Evolutionary conservation across 2,888 invertebrate genomes (phyloP).

Genomic region (Spilosoma lubricipeda): DNA sequence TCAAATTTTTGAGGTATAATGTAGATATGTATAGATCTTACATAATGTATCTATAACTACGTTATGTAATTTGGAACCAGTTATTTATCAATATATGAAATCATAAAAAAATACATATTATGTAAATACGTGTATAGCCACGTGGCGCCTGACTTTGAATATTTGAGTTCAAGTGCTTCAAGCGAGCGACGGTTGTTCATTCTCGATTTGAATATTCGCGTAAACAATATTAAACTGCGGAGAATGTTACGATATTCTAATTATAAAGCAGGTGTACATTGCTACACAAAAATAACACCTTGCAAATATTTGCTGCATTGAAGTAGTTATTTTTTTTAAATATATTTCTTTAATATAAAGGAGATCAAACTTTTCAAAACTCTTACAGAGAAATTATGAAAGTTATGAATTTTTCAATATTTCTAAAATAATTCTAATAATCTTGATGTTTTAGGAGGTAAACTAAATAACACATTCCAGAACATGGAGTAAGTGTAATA

Average conservation of each 20-base stretch:
- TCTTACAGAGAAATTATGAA: too few species aligned
- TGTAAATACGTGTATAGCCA: background rate
- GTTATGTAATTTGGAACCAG: background rate
- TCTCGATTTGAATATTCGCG: slow-evolving; percentile 64
- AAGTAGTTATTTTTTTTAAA: background rate
- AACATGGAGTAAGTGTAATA: too few species aligned
- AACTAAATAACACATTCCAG: background rate
- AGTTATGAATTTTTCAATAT: background rate
- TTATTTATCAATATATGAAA: too few species aligned
- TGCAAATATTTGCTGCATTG: background rate
- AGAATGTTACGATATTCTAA: slow-evolving; percentile 25
- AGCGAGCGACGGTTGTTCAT: slow-evolving; percentile 15
- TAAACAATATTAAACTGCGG: slow-evolving; percentile 53
- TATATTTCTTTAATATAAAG: background rate
- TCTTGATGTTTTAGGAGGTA: background rate
- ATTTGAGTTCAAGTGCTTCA: background rate
- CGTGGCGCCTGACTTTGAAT: background rate
- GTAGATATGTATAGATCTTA: background rate
- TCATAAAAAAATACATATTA: background rate
- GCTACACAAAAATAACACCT: background rate
- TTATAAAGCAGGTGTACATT: slow-evolving; percentile 5
- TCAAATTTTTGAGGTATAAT: background rate
- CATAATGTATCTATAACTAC: background rate
- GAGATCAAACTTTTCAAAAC: too few species aligned
- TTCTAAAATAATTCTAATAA: background rate